Conservation (phyloP, 1,140 invertebrate species). For the Calephelis virginiensis region DNA sequence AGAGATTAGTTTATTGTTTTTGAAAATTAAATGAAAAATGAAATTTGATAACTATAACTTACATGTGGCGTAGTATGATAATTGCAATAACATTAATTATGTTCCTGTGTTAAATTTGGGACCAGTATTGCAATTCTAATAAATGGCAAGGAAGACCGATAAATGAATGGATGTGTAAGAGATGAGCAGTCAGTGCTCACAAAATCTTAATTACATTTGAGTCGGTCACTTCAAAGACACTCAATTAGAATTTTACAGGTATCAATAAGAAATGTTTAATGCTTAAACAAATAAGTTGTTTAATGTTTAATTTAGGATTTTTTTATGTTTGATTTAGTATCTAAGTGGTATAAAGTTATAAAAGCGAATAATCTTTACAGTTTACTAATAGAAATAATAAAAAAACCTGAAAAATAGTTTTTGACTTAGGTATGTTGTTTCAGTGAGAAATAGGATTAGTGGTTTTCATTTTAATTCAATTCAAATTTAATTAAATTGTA, state of each 20-base stretch:
- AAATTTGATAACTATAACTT: too few species aligned
- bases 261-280: slow-evolving; percentile 25
- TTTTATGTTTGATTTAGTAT: slow-evolving; percentile 24
- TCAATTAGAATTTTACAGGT: slow-evolving; percentile 19
- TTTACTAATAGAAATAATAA: slow-evolving; percentile 33
- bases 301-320: slow-evolving; percentile 24
- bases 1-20: too few species aligned
- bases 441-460: slow-evolving; percentile 28
- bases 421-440: slow-evolving; percentile 27
- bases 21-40: too few species aligned
- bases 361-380: slow-evolving; percentile 28
- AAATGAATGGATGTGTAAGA: too few species aligned
- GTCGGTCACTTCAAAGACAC: slow-evolving; percentile 13
- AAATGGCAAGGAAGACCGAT: too few species aligned
- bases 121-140: too few species aligned
- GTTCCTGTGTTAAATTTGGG: too few species aligned
- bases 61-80: too few species aligned
- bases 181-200: too few species aligned
- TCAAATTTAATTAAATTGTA: slow-evolving; percentile 28
- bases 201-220: too few species aligned
- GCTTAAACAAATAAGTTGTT: slow-evolving; percentile 21
- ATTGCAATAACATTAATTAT: too few species aligned
- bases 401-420: slow-evolving; percentile 27
- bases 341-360: slow-evolving; percentile 25
- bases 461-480: slow-evolving; percentile 27